Base-by-base conservation (phyloP, 2,888 invertebrate genomes). In the Drepanosiphum platanoidis region DNA sequence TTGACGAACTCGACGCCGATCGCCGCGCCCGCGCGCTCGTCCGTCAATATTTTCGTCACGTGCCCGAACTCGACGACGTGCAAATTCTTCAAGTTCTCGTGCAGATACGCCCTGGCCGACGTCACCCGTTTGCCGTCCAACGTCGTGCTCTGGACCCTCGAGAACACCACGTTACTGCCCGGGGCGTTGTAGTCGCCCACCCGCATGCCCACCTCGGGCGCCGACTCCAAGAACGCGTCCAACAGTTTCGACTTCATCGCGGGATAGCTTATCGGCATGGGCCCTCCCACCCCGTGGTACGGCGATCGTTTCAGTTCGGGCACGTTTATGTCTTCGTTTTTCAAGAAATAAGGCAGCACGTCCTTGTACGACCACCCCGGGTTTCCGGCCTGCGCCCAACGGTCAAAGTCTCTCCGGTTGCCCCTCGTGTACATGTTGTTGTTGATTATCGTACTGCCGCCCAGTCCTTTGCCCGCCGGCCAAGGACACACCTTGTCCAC, bases 381-480 rank as follows among this genome's bases (percentile, higher is more conserved):
- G 71, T 88, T 88, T 13, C 88, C 88, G 18, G 87, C 86, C 9
- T 87, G 86, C 0, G 87, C 87, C 88, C 88, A 88, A 11, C 86
- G 78, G 70, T 88, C 87, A 66, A 86, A 88, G 86, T 88, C 88
- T 18, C 86, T 66, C 11, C 34, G 46, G 82, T 88, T 87, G 1
- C 88, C 88, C 32, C 88, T 74, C 8, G 88, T 88, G 86, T 88
- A 88, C 64, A 88, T 88, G 86, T 88, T 88, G 32, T 88, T 88
- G 71, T 88, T 88, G 71, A 88, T 87, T n/a, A 88, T 87, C 7
- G 88, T 87, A 1, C 88, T 88, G 4, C 88, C 88, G n/a, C 88
- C 88, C 15, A 87, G 83, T 1, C 88, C 93, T 90, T 94, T 95
- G 0, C 94, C 96, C 36, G 96, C 91, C 0, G 95, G 95, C 95